These are phyloP conservation scores for Archips xylosteana DNA, from an alignment of 2,888 invertebrate species.

Conservation along the genomic window DNA sequence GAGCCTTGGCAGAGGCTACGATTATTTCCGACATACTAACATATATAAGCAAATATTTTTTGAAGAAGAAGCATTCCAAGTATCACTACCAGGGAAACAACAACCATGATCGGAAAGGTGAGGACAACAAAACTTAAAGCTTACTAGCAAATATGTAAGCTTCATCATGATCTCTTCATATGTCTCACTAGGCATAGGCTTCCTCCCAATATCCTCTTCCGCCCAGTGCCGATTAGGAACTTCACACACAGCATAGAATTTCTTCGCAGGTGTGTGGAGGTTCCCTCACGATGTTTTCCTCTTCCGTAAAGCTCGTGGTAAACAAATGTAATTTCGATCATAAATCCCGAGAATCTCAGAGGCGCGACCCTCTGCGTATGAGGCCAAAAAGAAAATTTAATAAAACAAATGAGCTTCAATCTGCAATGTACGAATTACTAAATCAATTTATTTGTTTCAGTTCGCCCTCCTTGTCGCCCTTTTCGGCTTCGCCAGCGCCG, in stretches of 20 bases:
- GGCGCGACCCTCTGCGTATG: too few relatives aligned
- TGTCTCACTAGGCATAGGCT: too few relatives aligned
- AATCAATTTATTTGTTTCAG: conserved; percentile 52
- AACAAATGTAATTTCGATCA: too few relatives aligned
- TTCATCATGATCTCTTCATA: too few relatives aligned
- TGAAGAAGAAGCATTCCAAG: conserved; percentile 61
- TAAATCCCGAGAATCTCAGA: too few relatives aligned
- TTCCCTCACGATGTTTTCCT: too few relatives aligned
- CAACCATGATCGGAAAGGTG: conserved; percentile 43
- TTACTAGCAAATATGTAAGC: not conserved
- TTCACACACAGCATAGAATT: too few relatives aligned
- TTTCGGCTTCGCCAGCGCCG: conserved; percentile 60
- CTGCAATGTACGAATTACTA: not conserved
- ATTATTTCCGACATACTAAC: conserved; percentile 63
- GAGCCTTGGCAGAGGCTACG: conserved; percentile 67
- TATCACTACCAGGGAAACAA: conserved; percentile 41
- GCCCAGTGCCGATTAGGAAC: too few relatives aligned
- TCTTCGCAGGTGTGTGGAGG: too few relatives aligned
- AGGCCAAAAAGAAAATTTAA: too few relatives aligned
- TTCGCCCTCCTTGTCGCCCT: conserved; percentile 60
- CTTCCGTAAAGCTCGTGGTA: too few relatives aligned
- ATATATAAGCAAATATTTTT: conserved; percentile 68
- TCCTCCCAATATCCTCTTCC: too few relatives aligned
- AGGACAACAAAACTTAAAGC: not conserved
- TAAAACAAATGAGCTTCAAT: not conserved